Conservation (phyloP, 2,113 vertebrate species). For the Gymnorhina tibicen region DNA sequence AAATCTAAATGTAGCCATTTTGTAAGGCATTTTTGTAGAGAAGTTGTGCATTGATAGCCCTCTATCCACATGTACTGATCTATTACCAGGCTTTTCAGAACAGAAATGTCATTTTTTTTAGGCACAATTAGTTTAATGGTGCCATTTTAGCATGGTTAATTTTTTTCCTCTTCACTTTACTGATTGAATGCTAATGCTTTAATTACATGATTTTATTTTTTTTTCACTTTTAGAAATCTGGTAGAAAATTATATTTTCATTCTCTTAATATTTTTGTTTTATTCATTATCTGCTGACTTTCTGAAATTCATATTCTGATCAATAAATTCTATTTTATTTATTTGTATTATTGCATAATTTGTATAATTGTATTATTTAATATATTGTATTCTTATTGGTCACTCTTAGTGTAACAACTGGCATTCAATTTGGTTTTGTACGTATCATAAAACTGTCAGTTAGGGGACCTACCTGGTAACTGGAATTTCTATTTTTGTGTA, state of each 20-base stretch:
- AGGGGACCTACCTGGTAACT: accelerated
- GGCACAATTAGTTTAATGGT: background rate
- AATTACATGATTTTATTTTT: accelerated
- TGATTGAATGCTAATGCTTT: background rate
- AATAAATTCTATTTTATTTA: background rate
- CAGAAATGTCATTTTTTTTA: background rate
- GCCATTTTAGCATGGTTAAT: background rate
- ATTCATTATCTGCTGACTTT: background rate
- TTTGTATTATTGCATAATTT: background rate
- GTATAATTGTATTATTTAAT: background rate
- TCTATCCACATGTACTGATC: background rate
- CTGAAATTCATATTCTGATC: background rate
- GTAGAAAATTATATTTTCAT: background rate
- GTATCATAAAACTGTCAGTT: background rate
- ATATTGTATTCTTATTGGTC: background rate
- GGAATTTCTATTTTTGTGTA: background rate
- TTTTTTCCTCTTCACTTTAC: background rate
- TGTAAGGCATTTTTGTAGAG: background rate
- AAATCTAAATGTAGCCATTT: background rate
- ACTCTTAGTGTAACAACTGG: background rate
- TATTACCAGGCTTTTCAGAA: background rate
- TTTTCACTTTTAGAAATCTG: background rate
- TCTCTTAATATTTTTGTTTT: background rate
- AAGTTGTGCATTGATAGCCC: background rate
- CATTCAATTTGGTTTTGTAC: background rate